phyloP scores from a whole-genome alignment of 2,797 vertebrate species.

The Naso thynnoides region DNA sequence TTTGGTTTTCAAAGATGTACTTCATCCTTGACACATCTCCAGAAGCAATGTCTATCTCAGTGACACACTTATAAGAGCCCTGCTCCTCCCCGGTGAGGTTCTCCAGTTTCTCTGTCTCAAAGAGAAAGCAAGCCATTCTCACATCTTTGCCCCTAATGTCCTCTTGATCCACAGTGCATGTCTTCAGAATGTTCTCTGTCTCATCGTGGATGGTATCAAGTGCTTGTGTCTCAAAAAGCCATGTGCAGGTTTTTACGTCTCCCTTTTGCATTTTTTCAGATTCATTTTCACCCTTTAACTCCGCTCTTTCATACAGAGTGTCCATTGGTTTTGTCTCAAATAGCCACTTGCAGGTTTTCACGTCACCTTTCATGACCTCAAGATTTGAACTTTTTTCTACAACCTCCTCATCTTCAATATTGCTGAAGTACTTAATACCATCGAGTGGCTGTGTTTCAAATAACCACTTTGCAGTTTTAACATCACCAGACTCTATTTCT shows the following conservation, averaged over 20 bases:
- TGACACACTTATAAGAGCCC: conserved; percentile 83
- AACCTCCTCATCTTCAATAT: conserved; percentile 87
- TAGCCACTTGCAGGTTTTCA: conserved; percentile 93
- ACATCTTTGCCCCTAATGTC: conserved; percentile 93
- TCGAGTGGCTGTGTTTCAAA: conserved; percentile 97
- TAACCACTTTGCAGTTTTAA: conserved; percentile 95
- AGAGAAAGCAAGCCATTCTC: conserved; percentile 88
- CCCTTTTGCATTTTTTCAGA: conserved; percentile 87
- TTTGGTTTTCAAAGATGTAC: conserved; percentile 93
- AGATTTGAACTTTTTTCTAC: conserved; percentile 57
- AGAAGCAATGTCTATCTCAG: conserved; percentile 90
- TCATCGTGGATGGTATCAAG: conserved; percentile 89
- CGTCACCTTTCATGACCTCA: conserved; percentile 90
- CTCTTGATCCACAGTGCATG: conserved; percentile 87
- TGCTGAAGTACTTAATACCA: conserved; percentile 91
- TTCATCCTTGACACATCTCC: conserved; percentile 93
- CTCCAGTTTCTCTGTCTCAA: conserved; percentile 92
- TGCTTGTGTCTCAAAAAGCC: conserved; percentile 94
- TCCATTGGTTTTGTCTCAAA: conserved; percentile 96
- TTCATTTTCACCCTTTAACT: conserved; percentile 69
- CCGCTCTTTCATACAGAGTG: conserved; percentile 87
- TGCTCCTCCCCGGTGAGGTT: conserved; percentile 85
- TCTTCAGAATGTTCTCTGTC: conserved; percentile 82
- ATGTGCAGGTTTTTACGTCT: conserved; percentile 92
- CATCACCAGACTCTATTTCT: conserved; percentile 92